Evolutionary conservation across 1,140 invertebrate species (phyloP), one percentile per base, ranked within the genome.

Genomic region (Drosophila burlai): DNA sequence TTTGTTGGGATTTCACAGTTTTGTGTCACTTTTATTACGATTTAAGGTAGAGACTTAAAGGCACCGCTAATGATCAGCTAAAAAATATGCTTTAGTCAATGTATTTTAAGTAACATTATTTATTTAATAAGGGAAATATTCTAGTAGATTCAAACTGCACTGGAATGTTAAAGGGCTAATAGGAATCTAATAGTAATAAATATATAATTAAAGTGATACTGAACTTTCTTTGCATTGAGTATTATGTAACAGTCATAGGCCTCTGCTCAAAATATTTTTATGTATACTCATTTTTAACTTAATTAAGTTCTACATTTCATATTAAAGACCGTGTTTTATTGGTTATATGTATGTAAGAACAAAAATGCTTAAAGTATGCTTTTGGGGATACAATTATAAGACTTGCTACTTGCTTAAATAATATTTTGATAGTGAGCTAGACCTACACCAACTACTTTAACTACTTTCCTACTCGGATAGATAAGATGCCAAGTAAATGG

Each of bases 321-420:
- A 16, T 1, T 5, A 3, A 47, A 47, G 7, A 47, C 6, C 13
- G 24, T 24, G 21, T 24, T n/a, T 26, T 26, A 26, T 29, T 29
- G 15, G 1, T 29, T 29, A 5, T 50, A 5, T 1, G 4, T 50
- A 5, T 1, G 4, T 31, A 50, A 29, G 9, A 31, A 10, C 0
- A 0, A 13, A 18, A 50, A 0, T 4, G 10, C 6, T 31, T 8
- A 36, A 36, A 21, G 52, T 21, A 13, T 55, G 52, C 52, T 36
- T 55, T 55, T 55, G 52, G 52, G 52, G 52, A 55, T 55, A 8
- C 15, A 36, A 36, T 6, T 21, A 50, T 50, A 31, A 13, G 9
- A n/a, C 47, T 2, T 49, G 2, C 7, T 7, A 9, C 9, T n/a
- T 4, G 15, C 15, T 49, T 18, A 18, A 13, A 52, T 16, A 52